phyloP scores from a whole-genome alignment of 1,140 invertebrate species.

The Microplitis mediator region DNA sequence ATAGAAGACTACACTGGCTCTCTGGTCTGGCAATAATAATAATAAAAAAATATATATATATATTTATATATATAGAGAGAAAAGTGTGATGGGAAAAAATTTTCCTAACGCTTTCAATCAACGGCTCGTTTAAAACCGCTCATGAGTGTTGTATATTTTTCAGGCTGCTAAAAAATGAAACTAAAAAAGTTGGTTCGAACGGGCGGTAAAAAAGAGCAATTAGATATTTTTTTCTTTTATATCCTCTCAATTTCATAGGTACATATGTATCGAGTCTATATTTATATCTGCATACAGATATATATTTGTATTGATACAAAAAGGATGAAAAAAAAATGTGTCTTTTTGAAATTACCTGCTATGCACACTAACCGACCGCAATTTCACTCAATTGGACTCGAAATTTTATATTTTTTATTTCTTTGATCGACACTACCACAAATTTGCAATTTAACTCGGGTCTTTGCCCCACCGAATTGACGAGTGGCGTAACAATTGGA shows the following conservation, averaged over 20 bases:
- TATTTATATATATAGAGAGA: too few relatives aligned
- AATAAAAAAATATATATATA: neutral
- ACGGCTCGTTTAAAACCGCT: neutral
- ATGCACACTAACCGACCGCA: neutral
- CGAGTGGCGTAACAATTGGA: neutral
- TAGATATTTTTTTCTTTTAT: too few relatives aligned
- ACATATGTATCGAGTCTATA: too few relatives aligned
- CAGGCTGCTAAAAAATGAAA: neutral
- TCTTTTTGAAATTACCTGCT: neutral
- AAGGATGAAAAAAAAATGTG: too few relatives aligned
- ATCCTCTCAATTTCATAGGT: too few relatives aligned
- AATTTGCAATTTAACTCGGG: neutral
- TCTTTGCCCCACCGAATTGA: neutral
- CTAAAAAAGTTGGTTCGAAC: neutral
- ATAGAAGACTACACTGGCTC: neutral
- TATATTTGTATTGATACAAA: too few relatives aligned
- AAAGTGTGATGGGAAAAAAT: slow-evolving; percentile 1
- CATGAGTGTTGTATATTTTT: neutral
- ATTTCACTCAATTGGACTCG: neutral
- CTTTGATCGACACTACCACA: neutral
- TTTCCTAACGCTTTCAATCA: slow-evolving; percentile 4
- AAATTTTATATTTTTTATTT: neutral
- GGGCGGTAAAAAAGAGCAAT: too few relatives aligned
- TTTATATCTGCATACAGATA: too few relatives aligned
- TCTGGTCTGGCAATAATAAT: neutral